A percentile compares a stretch with the other conserved stretches of the same genome.
phyloP scores from a whole-genome alignment of 2,113 vertebrate genomes.

The Dipodomys merriami region DNA sequence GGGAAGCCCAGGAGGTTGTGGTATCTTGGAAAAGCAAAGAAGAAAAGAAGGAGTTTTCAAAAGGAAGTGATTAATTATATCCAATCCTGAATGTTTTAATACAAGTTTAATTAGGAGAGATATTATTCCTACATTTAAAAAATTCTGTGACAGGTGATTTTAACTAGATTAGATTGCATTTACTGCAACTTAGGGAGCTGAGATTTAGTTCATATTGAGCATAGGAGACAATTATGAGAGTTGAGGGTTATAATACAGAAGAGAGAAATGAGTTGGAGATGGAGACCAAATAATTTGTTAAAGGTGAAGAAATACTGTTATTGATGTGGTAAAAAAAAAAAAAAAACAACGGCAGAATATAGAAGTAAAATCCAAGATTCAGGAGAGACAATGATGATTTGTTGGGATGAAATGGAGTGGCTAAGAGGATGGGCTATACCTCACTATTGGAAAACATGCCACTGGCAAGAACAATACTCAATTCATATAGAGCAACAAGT shows the following conservation, averaged over 20 bases:
- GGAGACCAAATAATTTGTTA: background rate
- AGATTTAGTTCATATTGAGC: background rate
- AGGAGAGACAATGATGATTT: background rate
- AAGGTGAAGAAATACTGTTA: background rate
- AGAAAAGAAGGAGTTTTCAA: background rate
- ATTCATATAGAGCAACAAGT: background rate
- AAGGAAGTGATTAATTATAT: background rate
- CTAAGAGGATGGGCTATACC: accelerated
- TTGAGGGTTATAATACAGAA: background rate
- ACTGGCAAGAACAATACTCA: background rate
- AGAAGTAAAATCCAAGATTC: background rate
- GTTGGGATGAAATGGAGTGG: no score
- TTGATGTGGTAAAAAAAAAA: background rate
- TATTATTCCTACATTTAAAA: background rate
- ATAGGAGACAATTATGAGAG: background rate
- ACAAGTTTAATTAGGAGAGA: background rate
- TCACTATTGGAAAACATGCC: accelerated
- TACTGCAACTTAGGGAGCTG: background rate
- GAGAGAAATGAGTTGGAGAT: background rate
- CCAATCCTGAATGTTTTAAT: background rate
- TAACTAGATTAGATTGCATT: background rate
- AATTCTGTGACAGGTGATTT: background rate
- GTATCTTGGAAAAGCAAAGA: background rate
- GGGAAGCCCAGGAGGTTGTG: background rate
- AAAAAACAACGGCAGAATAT: no score